These are phyloP conservation scores for Acrocephalus scirpaceus DNA, from an alignment of 2,797 vertebrate genomes.

Conservation along the genomic window DNA sequence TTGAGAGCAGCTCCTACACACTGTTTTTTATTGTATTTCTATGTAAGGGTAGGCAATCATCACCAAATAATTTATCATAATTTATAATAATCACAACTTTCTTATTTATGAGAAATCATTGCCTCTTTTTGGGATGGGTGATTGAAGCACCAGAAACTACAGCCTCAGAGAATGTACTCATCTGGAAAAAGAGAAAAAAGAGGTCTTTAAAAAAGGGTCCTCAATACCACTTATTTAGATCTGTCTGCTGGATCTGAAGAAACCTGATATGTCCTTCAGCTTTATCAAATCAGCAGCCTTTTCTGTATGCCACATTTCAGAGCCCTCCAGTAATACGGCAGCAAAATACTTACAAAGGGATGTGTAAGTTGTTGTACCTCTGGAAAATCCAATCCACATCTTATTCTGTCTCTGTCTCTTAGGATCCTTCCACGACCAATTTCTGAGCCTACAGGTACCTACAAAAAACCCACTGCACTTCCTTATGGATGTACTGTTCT, in stretches of 20 bases:
- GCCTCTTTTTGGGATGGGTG: neutral
- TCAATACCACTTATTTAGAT: neutral
- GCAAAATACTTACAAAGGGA: neutral
- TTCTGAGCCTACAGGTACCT: neutral
- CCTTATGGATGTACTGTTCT: neutral
- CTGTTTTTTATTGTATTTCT: neutral
- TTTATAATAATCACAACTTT: neutral
- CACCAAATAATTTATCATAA: neutral
- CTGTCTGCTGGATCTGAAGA: neutral
- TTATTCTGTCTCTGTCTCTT: neutral
- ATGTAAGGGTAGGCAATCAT: neutral
- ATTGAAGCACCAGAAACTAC: neutral
- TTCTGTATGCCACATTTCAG: neutral
- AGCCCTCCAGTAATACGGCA: neutral
- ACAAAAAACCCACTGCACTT: accelerated
- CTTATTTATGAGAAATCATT: neutral
- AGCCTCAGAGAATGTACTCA: neutral
- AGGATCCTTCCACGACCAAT: neutral
- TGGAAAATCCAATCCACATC: neutral
- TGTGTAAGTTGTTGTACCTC: neutral
- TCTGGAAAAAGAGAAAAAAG: neutral
- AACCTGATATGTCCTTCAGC: neutral
- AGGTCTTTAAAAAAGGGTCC: neutral
- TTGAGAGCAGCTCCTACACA: neutral
- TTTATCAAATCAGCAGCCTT: neutral